Conservation (phyloP, 2,113 vertebrate species). For the Apeltes quadracus region DNA sequence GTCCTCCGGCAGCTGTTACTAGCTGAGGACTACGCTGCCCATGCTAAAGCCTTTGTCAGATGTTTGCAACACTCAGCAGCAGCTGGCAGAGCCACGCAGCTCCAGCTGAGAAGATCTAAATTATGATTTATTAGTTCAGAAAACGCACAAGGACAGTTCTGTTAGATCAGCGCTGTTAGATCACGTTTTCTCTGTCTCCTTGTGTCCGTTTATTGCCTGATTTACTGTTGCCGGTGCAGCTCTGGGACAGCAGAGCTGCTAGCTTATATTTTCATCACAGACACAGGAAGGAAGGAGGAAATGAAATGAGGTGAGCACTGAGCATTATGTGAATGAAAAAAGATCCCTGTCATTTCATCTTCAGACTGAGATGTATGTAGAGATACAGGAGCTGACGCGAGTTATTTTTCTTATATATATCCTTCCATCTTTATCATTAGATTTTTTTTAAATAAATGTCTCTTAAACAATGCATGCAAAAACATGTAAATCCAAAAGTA, state of each 20-base stretch:
- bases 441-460: neutral
- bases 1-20: slow-evolving; percentile 20
- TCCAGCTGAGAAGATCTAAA: slow-evolving; percentile 24
- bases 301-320: slow-evolving; percentile 71
- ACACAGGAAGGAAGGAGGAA: slow-evolving; percentile 74
- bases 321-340: slow-evolving; percentile 60
- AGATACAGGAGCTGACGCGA: neutral
- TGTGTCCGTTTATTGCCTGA: slow-evolving; percentile 41
- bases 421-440: neutral
- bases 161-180: slow-evolving; percentile 40
- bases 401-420: neutral
- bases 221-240: slow-evolving; percentile 58
- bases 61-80: slow-evolving; percentile 66
- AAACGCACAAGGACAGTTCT: slow-evolving; percentile 48
- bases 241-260: slow-evolving; percentile 59
- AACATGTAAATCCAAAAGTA: neutral
- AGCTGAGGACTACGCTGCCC: slow-evolving; percentile 32
- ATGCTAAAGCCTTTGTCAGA: slow-evolving; percentile 55
- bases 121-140: slow-evolving; percentile 60
- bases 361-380: slow-evolving; percentile 9
- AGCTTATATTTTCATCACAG: slow-evolving; percentile 69
- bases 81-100: slow-evolving; percentile 57
- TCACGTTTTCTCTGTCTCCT: slow-evolving; percentile 45
- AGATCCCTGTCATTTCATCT: slow-evolving; percentile 17
- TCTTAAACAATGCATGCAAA: neutral